phyloP scores from a whole-genome alignment of 2,113 vertebrate species.

The Labeo catla region DNA sequence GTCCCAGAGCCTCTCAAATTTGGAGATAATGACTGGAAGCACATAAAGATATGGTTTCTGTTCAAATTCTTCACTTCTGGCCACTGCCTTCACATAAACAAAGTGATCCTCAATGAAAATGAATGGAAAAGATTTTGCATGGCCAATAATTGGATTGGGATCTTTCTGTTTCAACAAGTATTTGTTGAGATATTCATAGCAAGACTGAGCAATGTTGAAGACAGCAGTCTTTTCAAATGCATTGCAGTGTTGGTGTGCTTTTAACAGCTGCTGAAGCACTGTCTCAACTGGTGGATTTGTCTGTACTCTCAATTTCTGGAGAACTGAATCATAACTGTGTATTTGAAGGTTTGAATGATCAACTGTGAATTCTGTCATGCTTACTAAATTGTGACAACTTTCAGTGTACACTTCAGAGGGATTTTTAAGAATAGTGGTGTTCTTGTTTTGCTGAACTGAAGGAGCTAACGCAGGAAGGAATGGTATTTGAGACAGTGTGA shows the following conservation, averaged over 20 bases:
- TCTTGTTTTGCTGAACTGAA: slow-evolving; percentile 47
- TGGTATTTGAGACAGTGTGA: slow-evolving; percentile 65
- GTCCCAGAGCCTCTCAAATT: slow-evolving; percentile 76
- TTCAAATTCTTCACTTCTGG: slow-evolving; percentile 71
- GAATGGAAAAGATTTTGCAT: slow-evolving; percentile 74
- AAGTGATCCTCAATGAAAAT: slow-evolving; percentile 75
- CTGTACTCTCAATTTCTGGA: slow-evolving; percentile 63
- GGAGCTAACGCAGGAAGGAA: slow-evolving; percentile 77
- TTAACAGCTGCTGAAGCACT: slow-evolving; percentile 72
- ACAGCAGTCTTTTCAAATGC: slow-evolving; percentile 52
- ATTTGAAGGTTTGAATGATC: slow-evolving; percentile 61
- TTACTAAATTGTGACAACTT: slow-evolving; percentile 65
- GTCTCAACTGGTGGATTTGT: slow-evolving; percentile 57
- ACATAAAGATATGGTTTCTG: slow-evolving; percentile 78
- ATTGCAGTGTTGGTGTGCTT: slow-evolving; percentile 54
- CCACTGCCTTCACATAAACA: slow-evolving; percentile 72
- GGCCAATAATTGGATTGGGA: slow-evolving; percentile 53
- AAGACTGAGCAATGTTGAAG: slow-evolving; percentile 60
- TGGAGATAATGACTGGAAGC: slow-evolving; percentile 71
- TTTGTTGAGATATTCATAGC: slow-evolving; percentile 70
- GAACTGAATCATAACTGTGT: slow-evolving; percentile 60
- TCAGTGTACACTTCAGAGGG: slow-evolving; percentile 70
- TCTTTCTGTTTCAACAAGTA: slow-evolving; percentile 54
- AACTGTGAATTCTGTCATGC: slow-evolving; percentile 67
- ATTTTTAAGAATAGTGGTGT: slow-evolving; percentile 54